Base-by-base conservation (phyloP, 2,113 vertebrate species). In the Psammodynastes pulverulentus region DNA sequence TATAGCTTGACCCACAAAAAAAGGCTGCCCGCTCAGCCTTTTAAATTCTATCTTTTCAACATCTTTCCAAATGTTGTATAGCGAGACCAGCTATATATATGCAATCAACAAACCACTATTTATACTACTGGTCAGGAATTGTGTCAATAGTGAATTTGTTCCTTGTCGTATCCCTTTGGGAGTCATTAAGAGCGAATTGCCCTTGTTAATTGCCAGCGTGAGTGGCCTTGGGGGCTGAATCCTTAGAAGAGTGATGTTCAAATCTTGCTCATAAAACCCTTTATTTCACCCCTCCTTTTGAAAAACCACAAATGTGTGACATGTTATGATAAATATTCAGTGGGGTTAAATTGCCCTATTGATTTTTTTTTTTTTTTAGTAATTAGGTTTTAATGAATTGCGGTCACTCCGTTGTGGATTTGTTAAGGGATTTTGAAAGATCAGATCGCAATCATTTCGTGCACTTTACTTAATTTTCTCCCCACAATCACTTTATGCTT, bases 381-480 rank as follows among this genome's bases (percentile, higher is more conserved):
- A 96, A 97, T 96, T 96, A 96, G 93, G 89, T 96, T 96, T 96
- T 96, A 97, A 97, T 96, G 93, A 97, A 96, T 96, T 94, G 93
- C 89, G 87, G 93, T 92, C 94, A 89, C 89, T 95, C 91, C 94
- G 89, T 88, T 94, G 89, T 95, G 91, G 0, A 0, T 93, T 95
- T 93, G 89, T 94, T 43, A 17, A 93, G 94, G 90, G 94, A 94
- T 52, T 95, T 94, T 29, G n/a, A 84, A 39, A 87, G 93, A 87
- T 86, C 87, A 53, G 54, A 87, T 92, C 93, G 93, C 88, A 92
- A 94, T 95, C 0, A 86, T 94, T 96, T 93, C 24, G 67, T 92
- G 93, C 17, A 85, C 72, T 91, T 94, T 87, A 24, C 84, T 92
- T 95, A 34, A 48, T 23, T 94, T 29, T 88, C 56, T 94, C 84